These are phyloP conservation scores for Eurosta solidaginis DNA, from an alignment of 1,140 invertebrate genomes.

Conservation along the genomic window DNA sequence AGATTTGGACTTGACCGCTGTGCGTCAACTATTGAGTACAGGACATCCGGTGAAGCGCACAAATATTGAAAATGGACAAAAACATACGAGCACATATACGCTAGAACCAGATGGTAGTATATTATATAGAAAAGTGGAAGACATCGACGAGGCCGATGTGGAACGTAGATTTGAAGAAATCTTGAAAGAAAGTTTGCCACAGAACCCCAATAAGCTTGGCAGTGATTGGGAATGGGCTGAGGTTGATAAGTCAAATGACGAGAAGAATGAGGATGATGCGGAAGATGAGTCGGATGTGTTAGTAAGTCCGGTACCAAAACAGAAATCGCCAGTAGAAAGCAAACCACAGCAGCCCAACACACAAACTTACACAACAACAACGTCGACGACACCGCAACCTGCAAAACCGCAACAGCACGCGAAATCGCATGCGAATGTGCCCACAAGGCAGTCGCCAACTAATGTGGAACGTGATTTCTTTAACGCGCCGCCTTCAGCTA, in stretches of 20 bases:
- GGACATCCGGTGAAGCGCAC: background rate
- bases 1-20: background rate
- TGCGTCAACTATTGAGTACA: background rate
- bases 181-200: background rate
- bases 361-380: too few species aligned
- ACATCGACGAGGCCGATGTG: background rate
- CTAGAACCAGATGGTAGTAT: slow-evolving; percentile 7
- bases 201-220: background rate
- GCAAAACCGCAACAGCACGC: background rate
- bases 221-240: slow-evolving; percentile 4
- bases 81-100: slow-evolving; percentile 8
- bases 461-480: too few species aligned
- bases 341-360: too few species aligned
- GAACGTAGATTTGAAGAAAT: background rate
- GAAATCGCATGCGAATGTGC: too few species aligned
- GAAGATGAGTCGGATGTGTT: background rate
- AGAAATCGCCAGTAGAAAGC: background rate
- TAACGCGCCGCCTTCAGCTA: too few species aligned
- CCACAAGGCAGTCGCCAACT: too few species aligned
- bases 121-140: background rate
- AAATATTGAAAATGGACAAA: background rate
- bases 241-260: background rate
- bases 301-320: background rate
- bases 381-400: background rate
- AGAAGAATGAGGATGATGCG: too few species aligned